Evolutionary conservation across 2,797 vertebrate species (phyloP).

Genomic region (Gallinago nigripennis): DNA sequence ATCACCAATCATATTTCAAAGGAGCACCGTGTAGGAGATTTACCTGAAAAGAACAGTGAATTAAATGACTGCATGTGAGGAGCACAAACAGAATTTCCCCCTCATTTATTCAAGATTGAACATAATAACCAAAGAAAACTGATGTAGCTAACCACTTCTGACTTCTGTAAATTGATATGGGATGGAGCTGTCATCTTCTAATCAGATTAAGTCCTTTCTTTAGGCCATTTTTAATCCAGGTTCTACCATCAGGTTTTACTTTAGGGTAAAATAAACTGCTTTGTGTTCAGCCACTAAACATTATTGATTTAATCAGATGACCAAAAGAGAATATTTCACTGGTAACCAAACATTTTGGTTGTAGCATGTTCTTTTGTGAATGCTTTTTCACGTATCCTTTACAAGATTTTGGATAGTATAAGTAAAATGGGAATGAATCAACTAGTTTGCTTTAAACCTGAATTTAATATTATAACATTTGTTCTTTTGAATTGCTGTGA

Average conservation of each 20-base stretch:
- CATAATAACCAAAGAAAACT: slow-evolving; percentile 51
- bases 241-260: slow-evolving; percentile 14
- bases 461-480: not conserved
- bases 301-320: not conserved
- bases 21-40: not conserved
- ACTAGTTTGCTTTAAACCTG: not conserved
- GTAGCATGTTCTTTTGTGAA: not conserved
- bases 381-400: not conserved
- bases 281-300: not conserved
- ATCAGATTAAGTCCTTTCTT: slow-evolving; percentile 60
- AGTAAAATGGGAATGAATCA: not conserved
- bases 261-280: slow-evolving; percentile 21
- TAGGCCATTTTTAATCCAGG: slow-evolving; percentile 43
- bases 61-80: slow-evolving; percentile 49
- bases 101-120: slow-evolving; percentile 55
- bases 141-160: slow-evolving; percentile 47
- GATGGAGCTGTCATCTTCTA: slow-evolving; percentile 55
- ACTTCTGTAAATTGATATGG: slow-evolving; percentile 56
- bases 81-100: slow-evolving; percentile 20
- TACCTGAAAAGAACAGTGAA: slow-evolving; percentile 21
- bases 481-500: not conserved
- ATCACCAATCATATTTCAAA: slow-evolving; percentile 35
- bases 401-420: not conserved
- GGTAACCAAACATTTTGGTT: not conserved
- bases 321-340: not conserved